A percentile compares a stretch with the other conserved stretches of the same genome.
phyloP scores from a whole-genome alignment of 2,113 vertebrate genomes.

The Larimichthys polyactis region DNA sequence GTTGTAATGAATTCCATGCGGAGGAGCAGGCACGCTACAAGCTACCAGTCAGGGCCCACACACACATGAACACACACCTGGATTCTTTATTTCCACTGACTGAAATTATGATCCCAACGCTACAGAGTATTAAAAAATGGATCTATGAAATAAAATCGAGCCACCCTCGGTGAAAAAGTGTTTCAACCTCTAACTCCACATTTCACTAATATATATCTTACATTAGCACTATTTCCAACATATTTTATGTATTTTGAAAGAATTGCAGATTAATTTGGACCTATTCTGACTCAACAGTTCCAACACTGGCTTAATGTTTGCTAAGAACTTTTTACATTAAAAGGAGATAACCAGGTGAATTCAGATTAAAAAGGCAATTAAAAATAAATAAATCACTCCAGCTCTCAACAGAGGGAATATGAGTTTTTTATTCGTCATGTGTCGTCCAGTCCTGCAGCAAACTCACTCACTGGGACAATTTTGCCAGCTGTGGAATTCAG shows the following conservation, averaged over 20 bases:
- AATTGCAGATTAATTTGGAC: not conserved
- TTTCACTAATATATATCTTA: too few species aligned
- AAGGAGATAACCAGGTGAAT: conserved; percentile 6
- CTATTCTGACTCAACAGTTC: not conserved
- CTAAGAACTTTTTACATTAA: not conserved
- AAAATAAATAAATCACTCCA: not conserved
- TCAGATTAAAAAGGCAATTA: conserved; percentile 18
- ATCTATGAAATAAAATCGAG: too few species aligned
- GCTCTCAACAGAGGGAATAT: conserved; percentile 2
- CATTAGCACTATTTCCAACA: too few species aligned
- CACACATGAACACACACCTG: conserved; percentile 31
- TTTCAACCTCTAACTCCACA: too few species aligned
- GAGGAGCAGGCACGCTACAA: conserved; percentile 60
- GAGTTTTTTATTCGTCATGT: conserved; percentile 14
- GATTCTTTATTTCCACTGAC: conserved; percentile 10
- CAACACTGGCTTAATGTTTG: not conserved
- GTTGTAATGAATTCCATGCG: conserved; percentile 81
- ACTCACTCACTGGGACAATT: conserved; percentile 20
- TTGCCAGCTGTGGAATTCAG: conserved; percentile 42
- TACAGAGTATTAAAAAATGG: not conserved
- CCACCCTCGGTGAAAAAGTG: too few species aligned
- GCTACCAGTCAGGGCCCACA: conserved; percentile 31
- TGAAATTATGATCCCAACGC: conserved; percentile 11
- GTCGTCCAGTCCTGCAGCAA: not conserved
- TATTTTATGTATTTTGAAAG: too few species aligned